Base-by-base conservation (phyloP, 35 echinoderm and acorn worm species). In the Diadema setosum region DNA sequence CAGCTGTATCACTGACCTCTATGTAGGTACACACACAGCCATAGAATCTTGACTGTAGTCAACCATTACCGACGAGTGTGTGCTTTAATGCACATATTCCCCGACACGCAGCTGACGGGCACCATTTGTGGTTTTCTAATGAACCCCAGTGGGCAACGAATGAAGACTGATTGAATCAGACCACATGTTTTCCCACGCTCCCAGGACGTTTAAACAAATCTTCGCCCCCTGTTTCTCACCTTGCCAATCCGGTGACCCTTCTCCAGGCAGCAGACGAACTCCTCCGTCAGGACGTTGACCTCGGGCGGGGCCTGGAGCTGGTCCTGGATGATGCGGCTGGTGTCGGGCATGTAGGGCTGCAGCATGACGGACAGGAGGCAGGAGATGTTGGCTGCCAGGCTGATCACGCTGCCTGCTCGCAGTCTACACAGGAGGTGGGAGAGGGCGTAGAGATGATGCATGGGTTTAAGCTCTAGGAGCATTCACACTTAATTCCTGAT, bases 191-290 rank as follows among this genome's bases (percentile, higher is more conserved):
- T 24, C 69, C 64, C 35, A 83, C 24, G n/a, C n/a, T n/a, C n/a
- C n/a, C n/a, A n/a, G n/a, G n/a, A n/a, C n/a, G n/a, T n/a, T n/a
- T n/a, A n/a, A n/a, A n/a, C n/a, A n/a, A n/a, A n/a, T n/a, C n/a
- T n/a, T n/a, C 49, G 14, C 49, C 49, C 49, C 49, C 14, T 31
- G 61, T 21, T 58, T 26, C 88, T 83, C 20, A 97, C 95, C 84
- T 84, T 91, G 43, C 95, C 95, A 45, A 97, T 97, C 64, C 90
- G 93, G 64, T 97, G 95, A 11, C 95, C 95, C 23, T 92, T 57
- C 30, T 82, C 75, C 0, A 97, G 84, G 42, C 52, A 78, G 45
- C 95, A 97, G 5, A 97, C 84, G 85, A 97, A 93, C 24, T 93
- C 76, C n/a, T 93, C 95, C 17, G 37, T 90, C 56, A 97, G 43